These are phyloP conservation scores for Pardosa pseudoannulata DNA, from an alignment of 2,888 invertebrate genomes.

Conservation along the genomic window DNA sequence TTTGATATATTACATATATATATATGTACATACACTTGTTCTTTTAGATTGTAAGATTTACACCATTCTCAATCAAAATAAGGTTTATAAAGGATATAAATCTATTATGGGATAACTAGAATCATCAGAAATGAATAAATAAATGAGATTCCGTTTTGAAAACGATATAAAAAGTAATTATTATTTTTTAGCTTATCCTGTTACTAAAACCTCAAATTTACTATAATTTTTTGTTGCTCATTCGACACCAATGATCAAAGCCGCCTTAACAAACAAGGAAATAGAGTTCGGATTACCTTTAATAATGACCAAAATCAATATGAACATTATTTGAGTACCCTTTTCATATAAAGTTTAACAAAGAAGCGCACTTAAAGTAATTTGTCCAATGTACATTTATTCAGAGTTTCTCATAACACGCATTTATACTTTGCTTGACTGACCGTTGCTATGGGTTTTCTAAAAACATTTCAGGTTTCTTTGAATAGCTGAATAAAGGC, in stretches of 20 bases:
- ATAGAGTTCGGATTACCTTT: not conserved
- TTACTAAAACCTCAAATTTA: too few relatives aligned
- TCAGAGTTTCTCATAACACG: not conserved
- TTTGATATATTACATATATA: too few relatives aligned
- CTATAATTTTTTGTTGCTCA: not conserved
- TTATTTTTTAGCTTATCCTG: too few relatives aligned
- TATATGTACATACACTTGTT: too few relatives aligned
- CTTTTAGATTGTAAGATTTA: too few relatives aligned
- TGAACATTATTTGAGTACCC: not conserved
- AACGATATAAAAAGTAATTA: too few relatives aligned
- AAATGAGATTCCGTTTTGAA: too few relatives aligned
- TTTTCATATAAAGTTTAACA: constrained; percentile 10
- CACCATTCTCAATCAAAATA: too few relatives aligned
- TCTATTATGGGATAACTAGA: too few relatives aligned
- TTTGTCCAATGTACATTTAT: constrained; percentile 2
- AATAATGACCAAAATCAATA: constrained; percentile 7
- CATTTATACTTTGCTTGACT: constrained; percentile 1
- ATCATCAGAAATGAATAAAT: too few relatives aligned
- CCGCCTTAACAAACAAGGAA: not conserved
- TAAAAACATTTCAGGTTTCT: not conserved
- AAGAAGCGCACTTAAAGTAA: constrained; percentile 15
- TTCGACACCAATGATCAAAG: not conserved
- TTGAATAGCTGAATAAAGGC: not conserved
- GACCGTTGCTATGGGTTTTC: constrained; percentile 6
- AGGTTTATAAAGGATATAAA: too few relatives aligned